Evolutionary conservation across 2,113 vertebrate species (phyloP).

Genomic region (Vombatus ursinus): DNA sequence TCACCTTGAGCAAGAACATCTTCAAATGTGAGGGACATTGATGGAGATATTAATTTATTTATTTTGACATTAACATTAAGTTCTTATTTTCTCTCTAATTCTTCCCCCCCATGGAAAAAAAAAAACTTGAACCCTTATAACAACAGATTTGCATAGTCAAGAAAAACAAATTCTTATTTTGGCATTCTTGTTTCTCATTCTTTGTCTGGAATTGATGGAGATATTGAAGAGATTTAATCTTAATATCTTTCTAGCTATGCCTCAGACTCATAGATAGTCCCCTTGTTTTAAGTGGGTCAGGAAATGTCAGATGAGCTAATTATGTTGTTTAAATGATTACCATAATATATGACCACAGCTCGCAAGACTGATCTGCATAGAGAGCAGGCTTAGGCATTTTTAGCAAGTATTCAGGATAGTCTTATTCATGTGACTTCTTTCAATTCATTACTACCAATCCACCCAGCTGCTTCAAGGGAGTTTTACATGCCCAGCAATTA

Average conservation of each 20-base stretch:
- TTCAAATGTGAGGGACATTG: background rate
- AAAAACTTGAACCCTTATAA: background rate
- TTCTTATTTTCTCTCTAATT: background rate
- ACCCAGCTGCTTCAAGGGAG: background rate
- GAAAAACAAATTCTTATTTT: background rate
- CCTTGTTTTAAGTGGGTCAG: background rate
- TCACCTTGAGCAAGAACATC: background rate
- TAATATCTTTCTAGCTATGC: background rate
- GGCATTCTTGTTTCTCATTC: background rate
- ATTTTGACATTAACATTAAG: background rate
- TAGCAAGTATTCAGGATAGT: background rate
- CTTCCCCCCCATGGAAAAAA: background rate
- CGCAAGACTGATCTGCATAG: background rate
- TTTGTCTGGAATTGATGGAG: background rate
- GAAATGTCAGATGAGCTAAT: background rate
- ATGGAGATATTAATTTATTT: background rate
- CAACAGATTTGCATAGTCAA: background rate
- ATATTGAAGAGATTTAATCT: background rate
- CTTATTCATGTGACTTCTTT: background rate
- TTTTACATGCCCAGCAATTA: background rate
- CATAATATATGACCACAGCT: background rate
- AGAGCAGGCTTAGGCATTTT: background rate
- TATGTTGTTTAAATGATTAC: background rate
- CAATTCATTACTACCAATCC: background rate
- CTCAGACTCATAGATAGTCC: background rate